Base-by-base conservation (phyloP, 2,888 invertebrate genomes). In the Syrista parreyssii region DNA sequence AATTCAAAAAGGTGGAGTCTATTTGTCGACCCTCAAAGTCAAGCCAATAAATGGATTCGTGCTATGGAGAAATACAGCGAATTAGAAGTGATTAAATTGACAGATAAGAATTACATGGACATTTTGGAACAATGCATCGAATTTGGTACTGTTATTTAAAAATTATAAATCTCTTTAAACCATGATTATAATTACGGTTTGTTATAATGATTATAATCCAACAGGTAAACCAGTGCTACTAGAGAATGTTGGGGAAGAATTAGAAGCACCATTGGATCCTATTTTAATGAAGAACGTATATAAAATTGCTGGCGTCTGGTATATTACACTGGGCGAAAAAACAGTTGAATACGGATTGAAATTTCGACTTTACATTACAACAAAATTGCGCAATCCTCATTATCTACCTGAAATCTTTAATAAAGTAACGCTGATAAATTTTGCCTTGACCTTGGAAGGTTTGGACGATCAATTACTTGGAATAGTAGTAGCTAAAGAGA, bases 41-140 rank as follows among this genome's bases (percentile, higher is more conserved):
- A 97, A 91, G 97, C 97, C 1, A 96, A 96, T 90, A 95, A 95
- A 89, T 97, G 97, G 97, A 94, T 97, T 33, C 96, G 96, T 92
- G 95, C 94, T 82, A 95, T 96, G 94, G 97, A 97, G 91, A 96
- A 95, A 88, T 91, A 93, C 1, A 95, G 94, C 88, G 94, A 94
- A 80, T 91, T 97, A 75, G 93, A 94, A 85, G 93, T 96, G 4
- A 93, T 97, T 35, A 96, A 96, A 89, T 94, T 96, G 87, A 94
- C 95, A 0, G 96, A 96, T 89, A 92, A 94, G 0, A 94, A 95
- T 91, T 97, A 96, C 88, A 95, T 96, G 95, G 94, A 94, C 86
- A 93, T 93, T 55, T 92, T 97, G 85, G 96, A 96, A 92, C 93
- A 93, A 69, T 95, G 95, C 86, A 93, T 97, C 81, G 95, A 95